A percentile compares a stretch with the other conserved stretches of the same genome.
Evolutionary conservation across 2,797 vertebrate species (phyloP).

Genomic region (Pantherophis alleghaniensis): DNA sequence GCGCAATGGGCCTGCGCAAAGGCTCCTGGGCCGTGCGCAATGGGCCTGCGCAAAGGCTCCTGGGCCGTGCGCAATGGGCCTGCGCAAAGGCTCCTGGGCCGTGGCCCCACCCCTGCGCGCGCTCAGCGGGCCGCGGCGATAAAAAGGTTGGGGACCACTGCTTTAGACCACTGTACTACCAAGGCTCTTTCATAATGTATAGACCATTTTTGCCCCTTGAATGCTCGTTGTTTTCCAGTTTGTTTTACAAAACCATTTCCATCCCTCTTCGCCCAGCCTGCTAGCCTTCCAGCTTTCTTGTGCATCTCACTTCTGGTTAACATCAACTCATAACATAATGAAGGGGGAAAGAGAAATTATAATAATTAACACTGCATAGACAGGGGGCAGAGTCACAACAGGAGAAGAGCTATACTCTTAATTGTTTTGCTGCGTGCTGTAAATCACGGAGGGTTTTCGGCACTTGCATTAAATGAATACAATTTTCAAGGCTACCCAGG

Average conservation of each 20-base stretch:
- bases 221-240: not conserved
- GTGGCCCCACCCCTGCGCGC: too few relatives aligned
- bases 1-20: too few relatives aligned
- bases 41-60: too few relatives aligned
- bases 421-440: not conserved
- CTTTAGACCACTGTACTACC: too few relatives aligned
- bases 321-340: not conserved
- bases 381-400: not conserved
- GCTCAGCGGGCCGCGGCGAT: too few relatives aligned
- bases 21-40: too few relatives aligned
- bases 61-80: too few relatives aligned
- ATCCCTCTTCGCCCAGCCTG: not conserved
- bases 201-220: not conserved
- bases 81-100: too few relatives aligned
- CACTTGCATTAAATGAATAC: not conserved
- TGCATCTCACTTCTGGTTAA: not conserved
- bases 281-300: not conserved
- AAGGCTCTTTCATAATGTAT: not conserved
- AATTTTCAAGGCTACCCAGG: not conserved
- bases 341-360: not conserved
- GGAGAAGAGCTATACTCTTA: not conserved
- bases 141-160: too few relatives aligned
- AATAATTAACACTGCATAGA: not conserved
- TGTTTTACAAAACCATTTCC: not conserved
- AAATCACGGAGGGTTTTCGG: not conserved